These are phyloP conservation scores for Patagioenas fasciata DNA, from an alignment of 2,113 vertebrate species.

Conservation along the genomic window DNA sequence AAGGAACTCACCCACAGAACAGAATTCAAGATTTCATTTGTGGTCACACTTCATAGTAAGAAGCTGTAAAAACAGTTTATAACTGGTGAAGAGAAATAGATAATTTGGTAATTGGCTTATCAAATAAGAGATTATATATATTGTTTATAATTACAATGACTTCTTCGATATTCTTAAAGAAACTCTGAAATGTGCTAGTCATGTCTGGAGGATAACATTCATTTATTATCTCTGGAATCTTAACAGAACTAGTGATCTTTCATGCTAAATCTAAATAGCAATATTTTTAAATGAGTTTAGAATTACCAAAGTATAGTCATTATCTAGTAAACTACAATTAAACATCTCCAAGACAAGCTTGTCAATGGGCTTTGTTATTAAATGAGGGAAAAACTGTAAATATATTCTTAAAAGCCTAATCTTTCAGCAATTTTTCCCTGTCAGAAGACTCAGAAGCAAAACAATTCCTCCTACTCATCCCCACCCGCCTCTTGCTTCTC, in stretches of 20 bases:
- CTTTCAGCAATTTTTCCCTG: background rate
- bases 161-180: background rate
- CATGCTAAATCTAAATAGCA: background rate
- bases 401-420: constrained; percentile 24
- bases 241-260: background rate
- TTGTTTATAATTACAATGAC: background rate
- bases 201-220: background rate
- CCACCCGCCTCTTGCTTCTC: rapidly evolving
- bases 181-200: background rate
- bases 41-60: background rate
- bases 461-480: background rate
- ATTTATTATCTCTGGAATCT: background rate
- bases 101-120: background rate
- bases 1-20: background rate
- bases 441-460: background rate
- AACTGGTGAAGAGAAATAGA: background rate
- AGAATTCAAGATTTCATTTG: background rate
- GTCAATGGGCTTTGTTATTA: background rate
- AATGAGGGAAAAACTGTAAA: background rate
- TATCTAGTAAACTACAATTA: background rate
- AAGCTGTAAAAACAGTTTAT: background rate
- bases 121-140: background rate
- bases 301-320: background rate
- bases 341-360: background rate
- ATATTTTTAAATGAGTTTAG: background rate